Percentiles rank a stretch among this genome's conserved stretches.
These are phyloP conservation scores for Halictus rubicundus DNA, from an alignment of 1,140 invertebrate genomes.

Conservation along the genomic window DNA sequence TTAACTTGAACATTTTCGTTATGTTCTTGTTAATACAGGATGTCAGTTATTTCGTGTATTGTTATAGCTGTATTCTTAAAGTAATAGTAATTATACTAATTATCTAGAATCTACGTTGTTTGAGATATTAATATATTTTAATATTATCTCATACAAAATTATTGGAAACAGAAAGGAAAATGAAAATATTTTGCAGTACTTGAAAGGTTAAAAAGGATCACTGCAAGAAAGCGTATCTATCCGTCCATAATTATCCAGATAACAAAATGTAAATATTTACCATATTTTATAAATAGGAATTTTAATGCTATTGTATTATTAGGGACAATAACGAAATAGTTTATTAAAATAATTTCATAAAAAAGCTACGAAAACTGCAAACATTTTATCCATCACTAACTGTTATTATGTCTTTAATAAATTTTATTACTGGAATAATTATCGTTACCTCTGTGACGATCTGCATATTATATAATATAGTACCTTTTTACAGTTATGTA, in stretches of 20 bases:
- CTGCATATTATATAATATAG: background rate
- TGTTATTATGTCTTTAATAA: constrained; percentile 3
- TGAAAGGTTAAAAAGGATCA: background rate
- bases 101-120: too few relatives aligned
- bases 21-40: too few relatives aligned
- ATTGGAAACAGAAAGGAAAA: background rate
- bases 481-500: background rate
- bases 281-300: constrained; percentile 9
- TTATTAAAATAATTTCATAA: constrained; percentile 13
- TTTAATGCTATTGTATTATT: constrained; percentile 12
- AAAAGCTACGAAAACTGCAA: background rate
- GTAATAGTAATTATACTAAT: too few relatives aligned
- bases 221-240: constrained; percentile 18
- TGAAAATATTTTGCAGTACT: background rate
- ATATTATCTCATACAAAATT: background rate
- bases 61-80: too few relatives aligned
- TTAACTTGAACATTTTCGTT: too few relatives aligned
- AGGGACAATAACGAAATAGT: background rate
- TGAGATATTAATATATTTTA: background rate
- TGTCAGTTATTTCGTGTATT: too few relatives aligned
- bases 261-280: constrained; percentile 35
- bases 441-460: background rate
- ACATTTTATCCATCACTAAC: constrained; percentile 16
- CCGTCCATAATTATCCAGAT: constrained; percentile 53
- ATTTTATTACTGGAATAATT: constrained; percentile 8